phyloP scores from a whole-genome alignment of 2,797 vertebrate species.

The Tiaroga cobitis region DNA sequence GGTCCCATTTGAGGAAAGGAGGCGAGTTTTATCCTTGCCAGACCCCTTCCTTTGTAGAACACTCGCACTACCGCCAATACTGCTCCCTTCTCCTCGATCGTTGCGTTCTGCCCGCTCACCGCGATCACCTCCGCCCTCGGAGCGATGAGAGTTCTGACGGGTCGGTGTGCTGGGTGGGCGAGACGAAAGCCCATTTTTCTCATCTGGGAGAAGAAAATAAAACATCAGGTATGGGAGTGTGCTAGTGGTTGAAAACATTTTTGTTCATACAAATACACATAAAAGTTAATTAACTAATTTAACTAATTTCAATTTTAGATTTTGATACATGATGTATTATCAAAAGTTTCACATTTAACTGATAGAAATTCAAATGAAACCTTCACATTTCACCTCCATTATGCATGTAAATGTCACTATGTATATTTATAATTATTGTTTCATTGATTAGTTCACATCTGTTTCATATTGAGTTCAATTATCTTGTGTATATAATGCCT shows the following conservation, averaged over 20 bases:
- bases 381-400: background rate
- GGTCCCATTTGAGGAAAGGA: constrained; percentile 88
- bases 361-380: background rate
- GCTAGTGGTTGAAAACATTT: background rate
- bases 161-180: constrained; percentile 82
- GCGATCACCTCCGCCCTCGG: constrained; percentile 82
- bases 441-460: too few species aligned
- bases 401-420: background rate
- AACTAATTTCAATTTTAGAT: background rate
- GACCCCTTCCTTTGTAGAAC: constrained; percentile 81
- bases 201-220: constrained; percentile 72
- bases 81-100: constrained; percentile 60
- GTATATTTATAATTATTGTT: background rate
- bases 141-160: constrained; percentile 84
- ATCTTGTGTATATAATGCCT: background rate
- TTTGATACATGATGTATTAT: background rate
- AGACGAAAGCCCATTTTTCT: constrained; percentile 86
- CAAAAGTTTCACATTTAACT: constrained; percentile 1
- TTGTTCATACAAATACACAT: background rate
- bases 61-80: constrained; percentile 53
- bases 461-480: background rate
- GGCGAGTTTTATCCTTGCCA: constrained; percentile 88
- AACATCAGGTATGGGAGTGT: background rate
- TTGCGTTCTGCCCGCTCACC: constrained; percentile 66
- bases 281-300: background rate